phyloP scores from a whole-genome alignment of 2,113 vertebrate species.

The Malurus alboscapulatus region DNA sequence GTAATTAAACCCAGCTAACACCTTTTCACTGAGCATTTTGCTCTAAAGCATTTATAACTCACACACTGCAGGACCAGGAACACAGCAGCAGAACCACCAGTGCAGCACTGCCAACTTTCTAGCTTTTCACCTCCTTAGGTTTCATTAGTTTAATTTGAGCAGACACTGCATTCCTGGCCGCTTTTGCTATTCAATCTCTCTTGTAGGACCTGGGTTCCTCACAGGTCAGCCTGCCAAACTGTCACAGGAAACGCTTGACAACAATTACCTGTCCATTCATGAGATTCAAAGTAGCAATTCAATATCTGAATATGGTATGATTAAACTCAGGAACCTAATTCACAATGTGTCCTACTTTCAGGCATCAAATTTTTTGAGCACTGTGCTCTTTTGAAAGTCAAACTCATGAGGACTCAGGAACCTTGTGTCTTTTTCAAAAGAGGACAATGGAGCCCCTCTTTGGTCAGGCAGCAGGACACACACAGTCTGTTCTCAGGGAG shows the following conservation, averaged over 20 bases:
- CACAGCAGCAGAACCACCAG: not conserved
- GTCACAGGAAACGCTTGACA: not conserved
- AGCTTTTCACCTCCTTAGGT: not conserved
- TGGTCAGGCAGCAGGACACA: not conserved
- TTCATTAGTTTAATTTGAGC: not conserved
- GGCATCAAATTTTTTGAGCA: not conserved
- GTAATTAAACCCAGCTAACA: not conserved
- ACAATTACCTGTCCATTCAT: conserved; percentile 10
- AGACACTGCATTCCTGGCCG: not conserved
- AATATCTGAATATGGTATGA: not conserved
- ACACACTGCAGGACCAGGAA: not conserved
- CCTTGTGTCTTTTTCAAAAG: not conserved
- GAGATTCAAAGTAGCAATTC: conserved; percentile 4
- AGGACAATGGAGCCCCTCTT: not conserved
- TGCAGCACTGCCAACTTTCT: not conserved
- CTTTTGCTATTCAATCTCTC: not conserved
- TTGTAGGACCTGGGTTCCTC: not conserved
- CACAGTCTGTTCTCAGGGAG: not conserved
- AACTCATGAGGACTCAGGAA: not conserved
- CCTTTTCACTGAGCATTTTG: not conserved
- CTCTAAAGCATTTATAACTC: not conserved
- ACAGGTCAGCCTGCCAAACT: not conserved
- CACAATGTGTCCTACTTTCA: conserved; percentile 16
- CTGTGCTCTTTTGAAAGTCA: not conserved
- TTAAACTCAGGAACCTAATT: not conserved